Evolutionary conservation across 2,113 vertebrate species (phyloP).

Genomic region (Mesoclemmys tuberculata): DNA sequence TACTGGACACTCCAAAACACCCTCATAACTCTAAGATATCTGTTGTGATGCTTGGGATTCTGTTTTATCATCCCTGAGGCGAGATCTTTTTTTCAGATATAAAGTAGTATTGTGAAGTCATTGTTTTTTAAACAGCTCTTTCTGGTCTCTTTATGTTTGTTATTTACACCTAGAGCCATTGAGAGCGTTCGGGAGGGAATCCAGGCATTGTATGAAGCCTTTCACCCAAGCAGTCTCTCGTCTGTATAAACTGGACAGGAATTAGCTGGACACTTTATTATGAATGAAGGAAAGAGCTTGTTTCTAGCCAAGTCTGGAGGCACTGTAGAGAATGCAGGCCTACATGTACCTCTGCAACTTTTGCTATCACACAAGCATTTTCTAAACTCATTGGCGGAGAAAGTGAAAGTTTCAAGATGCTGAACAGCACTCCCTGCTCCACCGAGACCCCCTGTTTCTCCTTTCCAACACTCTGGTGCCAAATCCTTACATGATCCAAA

Average conservation of each 20-base stretch:
- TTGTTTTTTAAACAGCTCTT: not conserved
- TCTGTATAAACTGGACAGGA: not conserved
- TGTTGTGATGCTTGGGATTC: not conserved
- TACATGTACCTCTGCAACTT: not conserved
- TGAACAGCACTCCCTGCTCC: not conserved
- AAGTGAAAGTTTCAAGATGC: not conserved
- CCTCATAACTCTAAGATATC: not conserved
- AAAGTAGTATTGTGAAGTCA: not conserved
- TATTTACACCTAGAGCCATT: not conserved
- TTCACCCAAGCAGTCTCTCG: not conserved
- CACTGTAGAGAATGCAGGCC: not conserved
- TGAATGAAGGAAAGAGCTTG: slow-evolving; percentile 3
- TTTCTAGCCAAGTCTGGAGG: not conserved
- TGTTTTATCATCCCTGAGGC: not conserved
- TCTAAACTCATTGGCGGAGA: not conserved
- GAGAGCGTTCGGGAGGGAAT: not conserved
- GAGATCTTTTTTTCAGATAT: not conserved
- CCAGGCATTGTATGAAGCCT: not conserved
- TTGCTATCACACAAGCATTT: not conserved
- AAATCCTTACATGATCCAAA: not conserved
- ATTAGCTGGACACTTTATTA: not conserved
- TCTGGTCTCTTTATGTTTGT: not conserved
- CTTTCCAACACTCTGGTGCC: not conserved
- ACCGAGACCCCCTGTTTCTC: not conserved
- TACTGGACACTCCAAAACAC: not conserved